Conservation (phyloP, 2,113 vertebrate species). For the Tetraodon nigroviridis region DNA sequence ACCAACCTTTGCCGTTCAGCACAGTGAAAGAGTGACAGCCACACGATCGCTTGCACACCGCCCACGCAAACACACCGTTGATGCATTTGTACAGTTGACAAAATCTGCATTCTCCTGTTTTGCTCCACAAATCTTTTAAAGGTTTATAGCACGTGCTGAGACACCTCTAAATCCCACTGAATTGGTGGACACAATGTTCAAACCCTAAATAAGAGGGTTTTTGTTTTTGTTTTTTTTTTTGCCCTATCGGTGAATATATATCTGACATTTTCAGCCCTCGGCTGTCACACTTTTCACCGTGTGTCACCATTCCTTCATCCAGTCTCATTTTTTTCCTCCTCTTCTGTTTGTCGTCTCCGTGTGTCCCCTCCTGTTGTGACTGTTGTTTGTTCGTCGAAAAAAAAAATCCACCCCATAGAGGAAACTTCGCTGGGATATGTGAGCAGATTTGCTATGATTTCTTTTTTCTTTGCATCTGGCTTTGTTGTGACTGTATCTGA, state of each 20-base stretch:
- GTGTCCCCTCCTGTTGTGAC: slow-evolving; percentile 56
- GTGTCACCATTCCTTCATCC: slow-evolving; percentile 51
- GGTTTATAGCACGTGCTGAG: neutral
- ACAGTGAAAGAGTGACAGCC: slow-evolving; percentile 61
- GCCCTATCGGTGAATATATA: neutral
- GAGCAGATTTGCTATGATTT: slow-evolving; percentile 80
- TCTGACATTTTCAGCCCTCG: slow-evolving; percentile 13
- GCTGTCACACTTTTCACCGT: slow-evolving; percentile 63
- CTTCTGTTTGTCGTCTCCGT: slow-evolving; percentile 62
- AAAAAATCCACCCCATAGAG: slow-evolving; percentile 80
- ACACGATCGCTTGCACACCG: slow-evolving; percentile 35
- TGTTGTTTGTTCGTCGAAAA: slow-evolving; percentile 64
- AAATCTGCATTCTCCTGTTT: slow-evolving; percentile 22
- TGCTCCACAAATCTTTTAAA: neutral
- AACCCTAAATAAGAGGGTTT: slow-evolving; percentile 1
- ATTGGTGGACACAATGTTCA: neutral
- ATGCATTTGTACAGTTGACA: slow-evolving; percentile 17
- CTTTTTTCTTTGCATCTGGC: slow-evolving; percentile 62
- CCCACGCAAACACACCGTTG: slow-evolving; percentile 45
- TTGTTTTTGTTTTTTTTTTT: neutral
- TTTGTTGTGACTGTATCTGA: slow-evolving; percentile 37
- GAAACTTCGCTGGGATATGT: slow-evolving; percentile 99
- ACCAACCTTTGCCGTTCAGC: slow-evolving; percentile 50
- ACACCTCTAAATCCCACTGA: neutral
- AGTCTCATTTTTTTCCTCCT: slow-evolving; percentile 65